Evolutionary conservation across 2,113 vertebrate species (phyloP).

Genomic region (Vicugna pacos): DNA sequence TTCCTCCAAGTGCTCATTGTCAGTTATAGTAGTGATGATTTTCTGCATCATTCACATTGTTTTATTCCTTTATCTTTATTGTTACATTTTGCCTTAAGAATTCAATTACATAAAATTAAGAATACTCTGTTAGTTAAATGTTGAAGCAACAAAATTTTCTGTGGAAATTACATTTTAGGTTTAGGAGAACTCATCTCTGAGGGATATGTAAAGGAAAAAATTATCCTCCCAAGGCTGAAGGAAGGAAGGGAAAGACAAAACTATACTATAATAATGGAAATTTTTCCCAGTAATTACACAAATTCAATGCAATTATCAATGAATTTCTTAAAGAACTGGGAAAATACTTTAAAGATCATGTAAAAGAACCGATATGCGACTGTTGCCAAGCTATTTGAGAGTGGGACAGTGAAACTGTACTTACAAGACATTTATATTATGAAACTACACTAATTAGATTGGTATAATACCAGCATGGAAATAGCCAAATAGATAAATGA

Average conservation of each 20-base stretch:
- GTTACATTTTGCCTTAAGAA: neutral
- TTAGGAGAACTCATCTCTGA: neutral
- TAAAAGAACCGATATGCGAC: neutral
- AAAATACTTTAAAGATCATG: neutral
- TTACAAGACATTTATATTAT: neutral
- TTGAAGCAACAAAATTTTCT: neutral
- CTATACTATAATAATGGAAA: neutral
- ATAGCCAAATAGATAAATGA: neutral
- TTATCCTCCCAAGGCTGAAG: neutral
- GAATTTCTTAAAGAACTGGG: neutral
- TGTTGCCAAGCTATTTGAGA: neutral
- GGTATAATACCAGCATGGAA: neutral
- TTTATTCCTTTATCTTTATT: constrained; percentile 7
- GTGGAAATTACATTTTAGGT: neutral
- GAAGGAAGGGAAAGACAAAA: neutral
- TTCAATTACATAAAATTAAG: neutral
- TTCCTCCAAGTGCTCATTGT: neutral
- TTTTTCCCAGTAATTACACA: neutral
- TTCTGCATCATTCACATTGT: neutral
- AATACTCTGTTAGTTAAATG: neutral
- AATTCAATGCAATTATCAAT: neutral
- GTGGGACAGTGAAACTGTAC: neutral
- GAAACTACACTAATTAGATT: neutral
- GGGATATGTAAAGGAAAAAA: neutral
- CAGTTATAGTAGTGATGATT: neutral